Conservation (phyloP, 2,797 vertebrate genomes). For the Florisuga fusca region DNA sequence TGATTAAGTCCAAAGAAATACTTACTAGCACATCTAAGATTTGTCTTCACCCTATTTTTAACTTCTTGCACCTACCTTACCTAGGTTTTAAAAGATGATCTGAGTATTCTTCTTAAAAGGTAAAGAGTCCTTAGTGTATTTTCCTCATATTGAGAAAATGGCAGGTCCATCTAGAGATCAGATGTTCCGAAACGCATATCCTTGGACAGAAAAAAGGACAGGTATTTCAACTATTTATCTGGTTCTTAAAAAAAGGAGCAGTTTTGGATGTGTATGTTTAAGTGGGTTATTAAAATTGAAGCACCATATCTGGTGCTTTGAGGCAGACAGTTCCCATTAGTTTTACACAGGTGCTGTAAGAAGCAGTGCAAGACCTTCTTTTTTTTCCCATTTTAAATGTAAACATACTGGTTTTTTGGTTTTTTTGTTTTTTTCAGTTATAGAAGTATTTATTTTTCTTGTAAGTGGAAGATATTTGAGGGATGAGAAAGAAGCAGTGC, state of each 20-base stretch:
- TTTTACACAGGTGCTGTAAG: background rate
- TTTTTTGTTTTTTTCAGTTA: background rate
- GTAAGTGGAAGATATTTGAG: background rate
- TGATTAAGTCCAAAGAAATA: background rate
- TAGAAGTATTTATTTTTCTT: background rate
- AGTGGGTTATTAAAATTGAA: background rate
- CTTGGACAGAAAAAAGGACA: background rate
- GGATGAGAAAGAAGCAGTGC: background rate
- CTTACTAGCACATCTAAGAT: background rate
- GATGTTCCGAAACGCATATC: background rate
- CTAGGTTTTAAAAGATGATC: background rate
- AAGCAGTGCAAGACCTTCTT: background rate
- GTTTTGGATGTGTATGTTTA: background rate
- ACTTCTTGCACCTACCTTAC: background rate
- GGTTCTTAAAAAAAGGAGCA: background rate
- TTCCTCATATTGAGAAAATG: background rate
- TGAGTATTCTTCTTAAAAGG: background rate
- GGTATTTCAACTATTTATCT: background rate
- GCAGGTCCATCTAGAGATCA: background rate
- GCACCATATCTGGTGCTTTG: background rate
- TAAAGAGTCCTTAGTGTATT: background rate
- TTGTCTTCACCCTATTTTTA: background rate
- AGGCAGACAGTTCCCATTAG: background rate
- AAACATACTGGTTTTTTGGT: fast-evolving
- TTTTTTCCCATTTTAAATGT: background rate